These are phyloP conservation scores for Polymixis flavicincta DNA, from an alignment of 2,888 invertebrate species.

Conservation along the genomic window DNA sequence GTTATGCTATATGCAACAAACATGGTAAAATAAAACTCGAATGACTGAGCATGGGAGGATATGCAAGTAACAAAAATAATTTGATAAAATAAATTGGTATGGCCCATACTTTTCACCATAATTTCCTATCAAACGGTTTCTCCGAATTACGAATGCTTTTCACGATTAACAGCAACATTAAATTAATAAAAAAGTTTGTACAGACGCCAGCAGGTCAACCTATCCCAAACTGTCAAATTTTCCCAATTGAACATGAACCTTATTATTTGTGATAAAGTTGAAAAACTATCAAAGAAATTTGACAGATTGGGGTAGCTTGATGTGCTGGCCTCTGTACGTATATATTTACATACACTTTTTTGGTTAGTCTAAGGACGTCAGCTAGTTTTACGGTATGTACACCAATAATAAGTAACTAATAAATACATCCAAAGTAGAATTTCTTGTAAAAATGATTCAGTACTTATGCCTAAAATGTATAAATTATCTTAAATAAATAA, in stretches of 20 bases:
- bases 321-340: no score
- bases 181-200: not conserved
- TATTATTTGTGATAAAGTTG: no score
- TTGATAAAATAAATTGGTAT: not conserved
- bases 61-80: not conserved
- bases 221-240: no score
- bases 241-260: no score
- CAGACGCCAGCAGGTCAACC: no score
- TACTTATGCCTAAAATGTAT: slow-evolving; percentile 40
- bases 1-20: slow-evolving; percentile 1
- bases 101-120: not conserved
- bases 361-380: slow-evolving; percentile 24
- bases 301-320: no score
- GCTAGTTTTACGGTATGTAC: slow-evolving; percentile 8
- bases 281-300: no score
- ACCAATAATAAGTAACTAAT: slow-evolving; percentile 24
- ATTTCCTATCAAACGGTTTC: not conserved
- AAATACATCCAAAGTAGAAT: slow-evolving; percentile 26
- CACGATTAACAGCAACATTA: not conserved
- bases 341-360: no score
- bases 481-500: slow-evolving; percentile 66
- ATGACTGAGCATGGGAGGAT: slow-evolving; percentile 1
- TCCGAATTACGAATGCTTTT: not conserved
- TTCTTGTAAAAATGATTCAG: slow-evolving; percentile 3
- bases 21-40: not conserved